Percentiles rank a stretch among this genome's conserved stretches.
Evolutionary conservation across 2,797 vertebrate species (phyloP).

Genomic region (Urocyon cinereoargenteus): DNA sequence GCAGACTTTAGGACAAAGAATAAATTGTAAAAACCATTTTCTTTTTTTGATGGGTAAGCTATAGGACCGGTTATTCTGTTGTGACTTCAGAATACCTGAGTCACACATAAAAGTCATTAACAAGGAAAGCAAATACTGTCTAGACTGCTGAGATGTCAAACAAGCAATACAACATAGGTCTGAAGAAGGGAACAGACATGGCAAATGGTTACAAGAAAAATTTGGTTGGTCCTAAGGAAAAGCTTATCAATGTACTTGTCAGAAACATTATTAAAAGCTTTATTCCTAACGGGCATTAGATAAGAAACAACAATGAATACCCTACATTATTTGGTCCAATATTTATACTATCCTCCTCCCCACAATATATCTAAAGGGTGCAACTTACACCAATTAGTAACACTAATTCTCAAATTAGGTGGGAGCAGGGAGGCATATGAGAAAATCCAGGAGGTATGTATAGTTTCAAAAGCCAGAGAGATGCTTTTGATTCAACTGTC

Average conservation of each 20-base stretch:
- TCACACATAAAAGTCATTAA: slow-evolving; percentile 9
- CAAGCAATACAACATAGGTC: background rate
- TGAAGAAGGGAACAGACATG: background rate
- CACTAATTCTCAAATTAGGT: background rate
- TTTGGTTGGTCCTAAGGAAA: background rate
- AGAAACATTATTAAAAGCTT: background rate
- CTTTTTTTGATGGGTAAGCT: slow-evolving; percentile 51
- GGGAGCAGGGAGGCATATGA: background rate
- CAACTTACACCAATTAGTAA: background rate
- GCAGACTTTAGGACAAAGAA: background rate
- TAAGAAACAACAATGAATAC: slow-evolving; percentile 32
- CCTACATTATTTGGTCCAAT: background rate
- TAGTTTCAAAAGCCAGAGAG: slow-evolving; percentile 16
- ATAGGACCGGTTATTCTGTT: slow-evolving; percentile 23
- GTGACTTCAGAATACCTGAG: slow-evolving; percentile 24
- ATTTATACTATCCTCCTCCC: background rate
- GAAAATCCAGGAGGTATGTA: background rate
- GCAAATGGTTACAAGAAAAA: slow-evolving; percentile 12
- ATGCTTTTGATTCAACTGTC: slow-evolving; percentile 10
- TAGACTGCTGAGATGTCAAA: background rate
- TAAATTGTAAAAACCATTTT: slow-evolving; percentile 25
- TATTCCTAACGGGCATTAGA: background rate
- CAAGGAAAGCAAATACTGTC: slow-evolving; percentile 7
- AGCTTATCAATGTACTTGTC: background rate
- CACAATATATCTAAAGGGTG: background rate